A percentile compares a stretch with the other conserved stretches of the same genome.
phyloP scores from a whole-genome alignment of 2,797 vertebrate genomes.

The Propithecus perrieri region DNA sequence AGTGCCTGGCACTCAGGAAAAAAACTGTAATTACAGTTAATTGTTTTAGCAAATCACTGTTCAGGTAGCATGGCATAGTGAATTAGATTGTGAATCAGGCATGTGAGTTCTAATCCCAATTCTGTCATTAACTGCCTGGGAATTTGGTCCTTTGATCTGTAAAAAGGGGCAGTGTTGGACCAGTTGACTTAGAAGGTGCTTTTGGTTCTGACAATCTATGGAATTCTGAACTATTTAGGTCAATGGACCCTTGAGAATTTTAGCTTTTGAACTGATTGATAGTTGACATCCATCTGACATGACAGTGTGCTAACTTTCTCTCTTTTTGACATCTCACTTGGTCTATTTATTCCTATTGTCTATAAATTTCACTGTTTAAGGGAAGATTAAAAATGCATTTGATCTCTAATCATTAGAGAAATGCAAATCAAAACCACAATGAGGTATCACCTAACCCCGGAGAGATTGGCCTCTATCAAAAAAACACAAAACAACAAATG shows the following conservation, averaged over 20 bases:
- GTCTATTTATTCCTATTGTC: background rate
- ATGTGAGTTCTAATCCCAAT: background rate
- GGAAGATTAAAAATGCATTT: background rate
- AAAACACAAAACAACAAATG: too few relatives aligned
- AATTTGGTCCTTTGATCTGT: background rate
- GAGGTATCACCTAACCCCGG: too few relatives aligned
- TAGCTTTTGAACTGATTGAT: background rate
- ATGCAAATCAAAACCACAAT: too few relatives aligned
- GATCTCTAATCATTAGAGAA: too few relatives aligned
- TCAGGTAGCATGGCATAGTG: background rate
- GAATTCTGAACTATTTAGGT: background rate
- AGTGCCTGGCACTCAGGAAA: background rate
- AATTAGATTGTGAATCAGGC: background rate
- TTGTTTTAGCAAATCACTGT: background rate
- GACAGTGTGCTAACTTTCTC: background rate
- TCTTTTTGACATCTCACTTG: background rate
- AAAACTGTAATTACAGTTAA: background rate
- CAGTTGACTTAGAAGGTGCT: background rate
- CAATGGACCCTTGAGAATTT: background rate
- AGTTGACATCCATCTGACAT: background rate
- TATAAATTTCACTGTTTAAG: background rate
- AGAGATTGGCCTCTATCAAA: too few relatives aligned
- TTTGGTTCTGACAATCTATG: background rate
- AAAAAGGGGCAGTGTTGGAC: background rate
- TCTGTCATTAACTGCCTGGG: background rate